Evolutionary conservation across 2,888 invertebrate species (phyloP), one percentile per base, ranked within the genome.

Genomic region (Oscheius sp.): DNA sequence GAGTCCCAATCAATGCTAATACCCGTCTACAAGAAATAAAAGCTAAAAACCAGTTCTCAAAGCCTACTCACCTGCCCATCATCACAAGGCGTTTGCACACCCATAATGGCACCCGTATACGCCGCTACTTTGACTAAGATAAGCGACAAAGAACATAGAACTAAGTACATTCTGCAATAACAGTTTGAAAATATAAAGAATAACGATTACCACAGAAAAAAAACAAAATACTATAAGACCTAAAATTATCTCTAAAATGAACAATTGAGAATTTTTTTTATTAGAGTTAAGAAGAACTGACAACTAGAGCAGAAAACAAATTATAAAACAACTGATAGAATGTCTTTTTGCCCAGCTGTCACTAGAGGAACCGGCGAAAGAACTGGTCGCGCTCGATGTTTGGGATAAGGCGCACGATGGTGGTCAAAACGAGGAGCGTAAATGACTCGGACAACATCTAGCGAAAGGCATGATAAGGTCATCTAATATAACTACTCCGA

Each of bases 1-100:
- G 87, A 82, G 83, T 90, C 87, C 91, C 91, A 91, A 83, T 91
- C 91, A 1, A 90, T 79, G 5, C 88, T 88, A 70, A 91, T 86
- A 78, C 90, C 89, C 12, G 88, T 88, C 91, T 91, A 82, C 47
- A 88, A 62, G 12, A 59, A 5, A 17, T 14, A 30, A 32, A 9
- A 8, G 22, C 14, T 28, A 33, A 26, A 26, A n/a, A 28, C 26
- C 44, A 8, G 20, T n/a, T n/a, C n/a, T 24, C 14, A 17, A 17
- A 20, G 24, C 2, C 12, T 28, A 22, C 51, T 51, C 26, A 91
- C 91, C 87, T 90, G 89, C 54, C 89, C 92, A 88, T 92, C 90
- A 85, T 92, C 92, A 85, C 92, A 92, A 0, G 87, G 73, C 0
- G 82, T 72, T 28, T 87, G 78, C 36, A 88, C 85, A 2, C 91